These are phyloP conservation scores for Artibeus jamaicensis DNA, from an alignment of 2,797 vertebrate genomes.

Conservation along the genomic window DNA sequence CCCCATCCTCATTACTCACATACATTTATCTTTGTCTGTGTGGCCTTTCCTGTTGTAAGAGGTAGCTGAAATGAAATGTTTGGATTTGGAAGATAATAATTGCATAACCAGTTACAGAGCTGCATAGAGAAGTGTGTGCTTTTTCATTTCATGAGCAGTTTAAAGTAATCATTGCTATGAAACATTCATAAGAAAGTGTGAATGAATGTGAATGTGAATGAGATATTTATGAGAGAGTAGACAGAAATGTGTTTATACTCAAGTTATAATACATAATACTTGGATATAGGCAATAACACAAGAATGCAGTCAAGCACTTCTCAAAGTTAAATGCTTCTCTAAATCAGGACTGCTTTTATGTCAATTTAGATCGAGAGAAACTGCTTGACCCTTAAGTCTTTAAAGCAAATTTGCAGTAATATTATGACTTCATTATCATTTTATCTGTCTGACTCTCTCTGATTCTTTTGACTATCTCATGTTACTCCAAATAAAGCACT, in stretches of 20 bases:
- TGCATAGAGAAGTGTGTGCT: not conserved
- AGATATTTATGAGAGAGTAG: not conserved
- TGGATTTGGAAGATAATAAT: not conserved
- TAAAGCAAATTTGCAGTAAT: not conserved
- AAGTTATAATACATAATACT: not conserved
- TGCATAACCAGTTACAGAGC: not conserved
- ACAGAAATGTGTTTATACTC: not conserved
- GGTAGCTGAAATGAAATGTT: not conserved
- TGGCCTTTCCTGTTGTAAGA: not conserved
- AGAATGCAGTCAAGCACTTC: not conserved
- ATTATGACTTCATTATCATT: not conserved
- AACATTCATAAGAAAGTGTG: not conserved
- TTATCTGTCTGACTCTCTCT: not conserved
- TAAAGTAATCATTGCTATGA: not conserved
- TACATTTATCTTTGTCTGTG: not conserved
- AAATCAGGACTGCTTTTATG: not conserved
- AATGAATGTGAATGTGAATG: not conserved
- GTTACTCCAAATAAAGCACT: not conserved
- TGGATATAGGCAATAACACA: not conserved
- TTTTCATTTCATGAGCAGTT: not conserved
- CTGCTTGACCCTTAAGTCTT: not conserved
- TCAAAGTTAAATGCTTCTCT: not conserved
- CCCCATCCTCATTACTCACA: not conserved
- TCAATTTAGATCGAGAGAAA: not conserved
- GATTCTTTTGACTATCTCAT: not conserved